phyloP scores from a whole-genome alignment of 2,797 vertebrate genomes.

The Gymnodraco acuticeps region DNA sequence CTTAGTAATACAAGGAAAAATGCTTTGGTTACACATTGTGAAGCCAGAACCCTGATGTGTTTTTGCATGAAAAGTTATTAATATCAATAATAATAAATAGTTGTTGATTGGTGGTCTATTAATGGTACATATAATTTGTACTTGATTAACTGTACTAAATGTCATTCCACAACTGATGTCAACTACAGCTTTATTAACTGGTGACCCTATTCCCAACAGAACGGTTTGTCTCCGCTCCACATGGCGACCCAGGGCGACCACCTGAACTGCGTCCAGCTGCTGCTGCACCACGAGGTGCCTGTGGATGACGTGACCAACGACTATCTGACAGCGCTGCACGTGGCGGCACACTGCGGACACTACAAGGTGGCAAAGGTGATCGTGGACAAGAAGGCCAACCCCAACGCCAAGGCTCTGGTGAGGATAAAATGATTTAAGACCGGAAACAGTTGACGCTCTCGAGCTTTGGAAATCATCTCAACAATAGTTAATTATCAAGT shows the following conservation, averaged over 20 bases:
- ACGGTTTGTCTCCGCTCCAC: constrained; percentile 95
- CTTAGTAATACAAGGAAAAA: too few relatives aligned
- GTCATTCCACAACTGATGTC: too few relatives aligned
- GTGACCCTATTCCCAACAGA: constrained; percentile 78
- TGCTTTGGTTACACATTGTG: too few relatives aligned
- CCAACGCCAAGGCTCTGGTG: constrained; percentile 98
- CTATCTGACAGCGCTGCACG: constrained; percentile 96
- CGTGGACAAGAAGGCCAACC: constrained; percentile 97
- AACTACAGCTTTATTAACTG: not conserved
- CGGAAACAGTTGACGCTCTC: not conserved
- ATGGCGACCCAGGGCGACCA: constrained; percentile 99
- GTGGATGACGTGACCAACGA: constrained; percentile 98
- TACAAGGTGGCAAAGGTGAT: constrained; percentile 99
- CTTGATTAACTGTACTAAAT: too few relatives aligned
- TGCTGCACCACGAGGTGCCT: constrained; percentile 95
- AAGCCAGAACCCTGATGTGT: too few relatives aligned
- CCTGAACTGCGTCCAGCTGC: constrained; percentile 96
- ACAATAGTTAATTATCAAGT: not conserved
- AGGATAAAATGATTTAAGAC: constrained; percentile 56
- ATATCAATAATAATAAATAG: too few relatives aligned
- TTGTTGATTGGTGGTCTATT: too few relatives aligned
- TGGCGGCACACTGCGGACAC: constrained; percentile 97
- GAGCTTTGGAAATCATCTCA: not conserved
- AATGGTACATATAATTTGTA: too few relatives aligned
- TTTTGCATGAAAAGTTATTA: too few relatives aligned